Evolutionary conservation across 92 coral and sea anemone genomes (phyloP), one percentile per base, ranked within the genome.

Genomic region (Epizoanthus ramosus): DNA sequence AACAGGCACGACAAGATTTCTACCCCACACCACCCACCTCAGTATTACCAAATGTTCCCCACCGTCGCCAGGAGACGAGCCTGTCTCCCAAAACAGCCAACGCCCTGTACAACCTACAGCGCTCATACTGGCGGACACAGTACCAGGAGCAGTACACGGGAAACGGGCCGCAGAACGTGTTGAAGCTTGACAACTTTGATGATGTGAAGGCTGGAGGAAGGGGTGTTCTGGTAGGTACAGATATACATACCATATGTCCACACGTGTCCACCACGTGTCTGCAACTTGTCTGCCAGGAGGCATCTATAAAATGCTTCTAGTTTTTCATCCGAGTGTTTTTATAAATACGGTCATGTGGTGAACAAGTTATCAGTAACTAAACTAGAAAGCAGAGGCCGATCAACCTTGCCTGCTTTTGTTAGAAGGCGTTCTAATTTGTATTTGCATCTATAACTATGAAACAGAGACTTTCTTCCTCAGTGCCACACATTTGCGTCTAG

Each of bases 1-100:
- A 74, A 15, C 17, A 74, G 43, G 74, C 86, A 71, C 87, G 95
- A 31, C 97, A 93, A 71, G 76, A 87, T 13, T 93, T 81, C 90
- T 93, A 93, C 89, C 98, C 98, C 37, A 87, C 91, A 57, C 93
- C 98, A 85, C 94, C 98, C 74, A 87, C 94, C 74, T 93, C 98
- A 45, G 88, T 91, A 35, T 57, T 89, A 50, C 97, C 97, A n/a
- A 92, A 95, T 86, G 85, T 90, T 73, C 87, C 84, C 73, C 75
- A 86, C 22, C 92, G 96, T 57, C 84, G 85, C 15, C 86, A 87
- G n/a, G 85, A 84, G 85, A 76, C 91, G 87, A 92, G 94, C 10
- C 92, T 95, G 33, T 43, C 94, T 19, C 94, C 95, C 39, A 90
- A 89, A 58, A 95, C 98, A 23, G 98, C 98, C 23, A 90, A 93